Base-by-base conservation (phyloP, 2,888 invertebrate species). In the Steinernema hermaphroditum region DNA sequence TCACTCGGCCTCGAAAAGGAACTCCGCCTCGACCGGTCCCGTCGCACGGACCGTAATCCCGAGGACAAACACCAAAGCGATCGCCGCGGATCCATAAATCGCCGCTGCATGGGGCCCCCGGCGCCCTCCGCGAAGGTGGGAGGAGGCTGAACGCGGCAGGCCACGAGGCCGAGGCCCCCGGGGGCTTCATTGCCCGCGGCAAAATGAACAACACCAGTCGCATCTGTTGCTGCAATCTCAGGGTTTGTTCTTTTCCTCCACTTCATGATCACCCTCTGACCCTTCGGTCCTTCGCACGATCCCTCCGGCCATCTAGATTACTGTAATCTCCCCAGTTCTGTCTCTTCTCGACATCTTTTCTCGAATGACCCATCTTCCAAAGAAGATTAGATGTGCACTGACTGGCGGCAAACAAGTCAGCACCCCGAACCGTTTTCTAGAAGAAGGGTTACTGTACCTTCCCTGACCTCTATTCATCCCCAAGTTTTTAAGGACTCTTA, bases 181-280 rank as follows among this genome's bases (percentile, higher is more conserved):
- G 32, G 32, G 62, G 27, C 62, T 62, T 62, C 62, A 62, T 62
- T 62, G 62, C 62, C 62, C 62, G 62, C 62, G 62, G 62, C 62
- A 62, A n/a, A 62, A 62, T 62, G 62, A 62, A 62, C 62, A 62
- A 62, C 62, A 27, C 75, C 27, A 78, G 77, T 46, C 73, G 76
- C 22, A 74, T 80, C 34, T 78, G 79, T 68, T 81, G 79, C 54
- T 79, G 78, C 37, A 76, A 74, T 70, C 62, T 80, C 62, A 72
- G 68, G 73, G 80, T 78, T 70, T 22, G 74, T 76, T 68, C 12
- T 9, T 2, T 43, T 43, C 32, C 29, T 32, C 32, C 62, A 16
- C 14, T 62, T 8, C 43, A 50, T 43, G 37, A 22, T 2, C 14
- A 1, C 34, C 37, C 6, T 1, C 1, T 2, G 0, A 8, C 12